A percentile compares a stretch with the other conserved stretches of the same genome.
Conservation (phyloP, 2,113 vertebrate species). For the Pseudopodoces humilis region DNA sequence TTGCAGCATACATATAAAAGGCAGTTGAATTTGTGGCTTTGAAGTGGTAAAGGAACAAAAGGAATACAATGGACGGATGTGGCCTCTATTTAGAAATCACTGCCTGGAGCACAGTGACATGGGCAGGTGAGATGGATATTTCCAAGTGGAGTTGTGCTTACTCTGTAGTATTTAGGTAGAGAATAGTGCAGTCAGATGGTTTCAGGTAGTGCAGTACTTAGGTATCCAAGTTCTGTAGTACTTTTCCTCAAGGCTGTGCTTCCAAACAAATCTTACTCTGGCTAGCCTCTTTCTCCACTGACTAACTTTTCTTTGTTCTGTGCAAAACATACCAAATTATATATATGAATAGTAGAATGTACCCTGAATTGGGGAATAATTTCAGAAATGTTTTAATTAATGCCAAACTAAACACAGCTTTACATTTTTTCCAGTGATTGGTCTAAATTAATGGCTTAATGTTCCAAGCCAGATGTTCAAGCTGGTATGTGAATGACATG, state of each 20-base stretch:
- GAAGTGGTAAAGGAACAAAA: neutral
- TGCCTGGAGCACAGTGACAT: neutral
- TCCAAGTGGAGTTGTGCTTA: neutral
- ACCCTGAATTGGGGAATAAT: neutral
- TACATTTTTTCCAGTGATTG: slow-evolving; percentile 40
- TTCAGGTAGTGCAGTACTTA: neutral
- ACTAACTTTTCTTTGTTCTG: neutral
- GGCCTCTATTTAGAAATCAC: neutral
- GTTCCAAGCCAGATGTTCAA: slow-evolving; percentile 48
- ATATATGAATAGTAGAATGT: neutral
- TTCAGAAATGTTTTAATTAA: slow-evolving; percentile 15
- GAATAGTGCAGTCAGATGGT: neutral
- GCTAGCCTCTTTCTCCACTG: neutral
- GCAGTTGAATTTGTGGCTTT: neutral
- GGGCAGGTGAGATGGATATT: neutral
- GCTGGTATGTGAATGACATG: slow-evolving; percentile 16
- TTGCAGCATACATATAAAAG: neutral
- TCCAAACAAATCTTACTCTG: neutral
- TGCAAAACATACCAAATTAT: neutral
- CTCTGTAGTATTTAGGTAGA: neutral
- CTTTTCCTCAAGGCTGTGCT: neutral
- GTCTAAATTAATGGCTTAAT: slow-evolving; percentile 51
- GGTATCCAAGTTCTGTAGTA: neutral
- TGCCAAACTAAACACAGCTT: slow-evolving; percentile 38
- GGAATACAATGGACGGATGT: neutral